phyloP scores from a whole-genome alignment of 2,797 vertebrate genomes.

The Hemibagrus guttatus region DNA sequence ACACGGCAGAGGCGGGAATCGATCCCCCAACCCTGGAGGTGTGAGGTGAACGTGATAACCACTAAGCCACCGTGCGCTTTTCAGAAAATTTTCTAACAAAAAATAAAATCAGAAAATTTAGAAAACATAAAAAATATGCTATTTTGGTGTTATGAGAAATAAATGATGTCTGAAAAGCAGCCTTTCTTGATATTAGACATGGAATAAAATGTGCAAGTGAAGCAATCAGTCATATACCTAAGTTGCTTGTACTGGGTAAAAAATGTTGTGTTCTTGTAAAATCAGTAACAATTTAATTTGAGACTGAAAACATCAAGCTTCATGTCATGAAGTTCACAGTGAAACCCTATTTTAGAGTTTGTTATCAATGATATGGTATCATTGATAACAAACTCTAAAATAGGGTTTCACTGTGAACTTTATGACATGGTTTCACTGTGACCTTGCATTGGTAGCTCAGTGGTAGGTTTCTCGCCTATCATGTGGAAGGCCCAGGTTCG shows the following conservation, averaged over 20 bases:
- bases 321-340: neutral
- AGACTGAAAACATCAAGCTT: neutral
- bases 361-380: neutral
- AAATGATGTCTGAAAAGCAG: neutral
- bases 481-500: no score
- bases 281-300: neutral
- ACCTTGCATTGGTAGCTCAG: no score
- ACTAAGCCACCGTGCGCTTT: no score
- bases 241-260: neutral
- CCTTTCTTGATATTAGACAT: neutral
- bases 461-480: no score
- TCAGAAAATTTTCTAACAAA: no score
- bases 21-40: no score
- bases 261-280: neutral
- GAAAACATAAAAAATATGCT: neutral
- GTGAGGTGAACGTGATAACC: no score
- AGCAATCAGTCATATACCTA: neutral
- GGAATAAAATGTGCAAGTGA: neutral
- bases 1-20: no score
- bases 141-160: constrained; percentile 1
- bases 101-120: neutral
- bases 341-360: neutral
- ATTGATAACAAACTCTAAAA: no score
- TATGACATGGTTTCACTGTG: no score
- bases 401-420: no score